Evolutionary conservation across 2,113 vertebrate species (phyloP), one percentile per base, ranked within the genome.

Genomic region (Centropristis striata): DNA sequence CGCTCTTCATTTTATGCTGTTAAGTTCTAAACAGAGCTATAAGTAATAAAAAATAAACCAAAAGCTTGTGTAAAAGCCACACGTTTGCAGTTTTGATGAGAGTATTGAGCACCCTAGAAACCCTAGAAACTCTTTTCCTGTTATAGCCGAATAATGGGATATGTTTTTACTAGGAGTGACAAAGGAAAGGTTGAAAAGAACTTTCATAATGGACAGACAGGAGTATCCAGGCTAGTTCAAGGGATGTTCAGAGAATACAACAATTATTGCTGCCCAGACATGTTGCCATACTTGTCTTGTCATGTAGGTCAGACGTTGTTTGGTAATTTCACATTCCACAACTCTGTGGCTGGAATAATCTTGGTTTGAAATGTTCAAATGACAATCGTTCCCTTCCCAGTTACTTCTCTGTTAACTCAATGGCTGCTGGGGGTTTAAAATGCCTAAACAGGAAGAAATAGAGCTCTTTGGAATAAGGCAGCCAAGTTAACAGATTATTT

Each of bases 301-400:
- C 70, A 86, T 77, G 69, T 60, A 69, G 75, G 85, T 88, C 83
- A 64, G 11, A 66, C 60, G 59, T 37, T 67, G 28, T 16, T 64
- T 47, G 55, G 73, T 78, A 75, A 88, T 88, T 88, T 81, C 71
- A 84, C 77, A 73, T 57, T 78, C 36, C 54, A 46, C 70, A 74
- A 41, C 77, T 63, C 64, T 58, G 67, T 68, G 32, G 42, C 44
- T 63, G 5, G 57, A 46, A 70, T 80, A 82, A 81, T 78, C 81
- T 75, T 21, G 50, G 44, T 71, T 75, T 78, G 74, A 78, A 72
- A 72, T 50, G 32, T 61, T 55, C 47, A 63, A 77, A 57, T 60
- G 46, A 72, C 51, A 78, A 70, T 78, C 65, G 73, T 32, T 54
- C 32, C 50, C 25, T 59, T 4, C 60, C 25, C n/a, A 44, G 21